These are phyloP conservation scores for Jaculus jaculus DNA, from an alignment of 2,113 vertebrate genomes.

Conservation along the genomic window DNA sequence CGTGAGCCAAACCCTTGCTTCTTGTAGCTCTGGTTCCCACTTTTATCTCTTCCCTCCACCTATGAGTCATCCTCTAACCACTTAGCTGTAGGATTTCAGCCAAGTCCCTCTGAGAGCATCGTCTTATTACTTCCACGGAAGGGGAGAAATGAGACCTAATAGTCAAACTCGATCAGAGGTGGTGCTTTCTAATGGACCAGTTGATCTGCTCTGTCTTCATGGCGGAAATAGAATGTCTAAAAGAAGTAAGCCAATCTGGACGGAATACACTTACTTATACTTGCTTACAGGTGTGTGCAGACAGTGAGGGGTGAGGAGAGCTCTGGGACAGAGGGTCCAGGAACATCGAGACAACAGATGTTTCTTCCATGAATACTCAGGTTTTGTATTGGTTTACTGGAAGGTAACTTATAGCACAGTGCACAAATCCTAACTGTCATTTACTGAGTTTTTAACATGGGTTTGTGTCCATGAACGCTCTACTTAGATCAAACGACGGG, in stretches of 20 bases:
- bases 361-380: background rate
- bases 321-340: background rate
- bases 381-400: background rate
- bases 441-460: background rate
- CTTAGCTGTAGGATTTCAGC: constrained; percentile 34
- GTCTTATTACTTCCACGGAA: background rate
- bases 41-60: background rate
- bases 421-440: background rate
- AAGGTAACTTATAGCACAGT: background rate
- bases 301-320: background rate
- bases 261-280: background rate
- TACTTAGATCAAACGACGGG: background rate
- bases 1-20: background rate
- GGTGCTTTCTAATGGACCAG: background rate
- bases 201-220: background rate
- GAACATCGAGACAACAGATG: background rate
- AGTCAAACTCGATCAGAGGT: background rate
- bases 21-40: background rate
- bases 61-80: background rate
- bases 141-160: background rate
- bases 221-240: background rate
- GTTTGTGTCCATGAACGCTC: background rate
- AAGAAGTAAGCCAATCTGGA: background rate
- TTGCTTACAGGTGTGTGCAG: background rate
- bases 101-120: constrained; percentile 46